These are phyloP conservation scores for Rissa tridactyla DNA, from an alignment of 2,113 vertebrate genomes.

Conservation along the genomic window DNA sequence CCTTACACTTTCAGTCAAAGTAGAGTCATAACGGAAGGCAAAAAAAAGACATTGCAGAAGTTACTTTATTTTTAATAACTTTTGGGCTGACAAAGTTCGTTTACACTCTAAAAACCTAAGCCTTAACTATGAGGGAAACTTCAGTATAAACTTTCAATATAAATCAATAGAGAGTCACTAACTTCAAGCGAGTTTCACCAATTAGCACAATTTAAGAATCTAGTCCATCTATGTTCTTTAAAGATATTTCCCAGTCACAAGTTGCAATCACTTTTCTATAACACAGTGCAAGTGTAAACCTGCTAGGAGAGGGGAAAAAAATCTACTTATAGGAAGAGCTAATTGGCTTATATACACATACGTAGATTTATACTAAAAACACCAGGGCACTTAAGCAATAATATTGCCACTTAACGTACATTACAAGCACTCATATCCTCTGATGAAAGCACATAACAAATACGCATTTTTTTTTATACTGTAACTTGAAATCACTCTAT, in stretches of 20 bases:
- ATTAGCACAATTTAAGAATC: not conserved
- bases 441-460: not conserved
- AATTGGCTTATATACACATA: not conserved
- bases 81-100: not conserved
- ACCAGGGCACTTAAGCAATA: not conserved
- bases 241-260: not conserved
- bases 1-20: not conserved
- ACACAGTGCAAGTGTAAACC: not conserved
- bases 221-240: not conserved
- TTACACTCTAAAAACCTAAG: not conserved
- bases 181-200: not conserved
- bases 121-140: not conserved
- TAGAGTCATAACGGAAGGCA: not conserved
- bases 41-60: not conserved
- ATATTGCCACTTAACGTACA: not conserved
- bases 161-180: not conserved
- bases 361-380: not conserved
- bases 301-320: not conserved
- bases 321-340: not conserved
- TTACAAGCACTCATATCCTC: not conserved
- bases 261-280: not conserved
- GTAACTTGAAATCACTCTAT: not conserved
- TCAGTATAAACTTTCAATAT: not conserved
- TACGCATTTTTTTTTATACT: not conserved
- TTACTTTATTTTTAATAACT: not conserved